These are phyloP conservation scores for Boulengeromyrus knoepffleri DNA, from an alignment of 2,113 vertebrate species.

Conservation along the genomic window DNA sequence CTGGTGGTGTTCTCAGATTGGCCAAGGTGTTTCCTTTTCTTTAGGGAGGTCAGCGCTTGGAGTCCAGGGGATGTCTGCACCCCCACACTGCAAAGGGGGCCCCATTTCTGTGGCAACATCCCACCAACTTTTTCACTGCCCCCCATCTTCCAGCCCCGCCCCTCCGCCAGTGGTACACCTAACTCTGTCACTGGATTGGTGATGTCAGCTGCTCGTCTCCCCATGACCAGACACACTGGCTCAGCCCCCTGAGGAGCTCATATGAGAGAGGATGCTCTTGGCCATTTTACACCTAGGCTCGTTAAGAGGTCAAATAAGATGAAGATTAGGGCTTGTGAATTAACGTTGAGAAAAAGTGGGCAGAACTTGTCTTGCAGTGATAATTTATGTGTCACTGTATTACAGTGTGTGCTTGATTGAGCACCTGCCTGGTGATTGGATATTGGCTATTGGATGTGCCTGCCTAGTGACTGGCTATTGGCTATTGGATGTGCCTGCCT, in stretches of 20 bases:
- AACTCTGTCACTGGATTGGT: slow-evolving; percentile 65
- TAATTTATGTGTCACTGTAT: slow-evolving; percentile 18
- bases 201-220: slow-evolving; percentile 60
- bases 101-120: slow-evolving; percentile 52
- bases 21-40: slow-evolving; percentile 39
- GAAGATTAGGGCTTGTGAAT: background rate
- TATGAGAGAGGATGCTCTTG: slow-evolving; percentile 31
- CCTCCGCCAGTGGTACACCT: slow-evolving; percentile 58
- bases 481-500: background rate
- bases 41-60: slow-evolving; percentile 54
- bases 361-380: background rate
- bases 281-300: slow-evolving; percentile 39
- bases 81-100: slow-evolving; percentile 62
- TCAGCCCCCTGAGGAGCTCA: slow-evolving; percentile 67
- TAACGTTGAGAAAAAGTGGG: background rate
- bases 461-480: background rate
- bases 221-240: slow-evolving; percentile 54
- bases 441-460: background rate
- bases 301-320: background rate
- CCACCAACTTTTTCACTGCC: background rate
- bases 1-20: slow-evolving; percentile 31
- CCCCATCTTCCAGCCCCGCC: slow-evolving; percentile 31
- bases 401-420: background rate
- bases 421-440: background rate
- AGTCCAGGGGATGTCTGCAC: slow-evolving; percentile 67